phyloP scores from a whole-genome alignment of 2,888 invertebrate genomes.

The Koerneria pararmatus region DNA sequence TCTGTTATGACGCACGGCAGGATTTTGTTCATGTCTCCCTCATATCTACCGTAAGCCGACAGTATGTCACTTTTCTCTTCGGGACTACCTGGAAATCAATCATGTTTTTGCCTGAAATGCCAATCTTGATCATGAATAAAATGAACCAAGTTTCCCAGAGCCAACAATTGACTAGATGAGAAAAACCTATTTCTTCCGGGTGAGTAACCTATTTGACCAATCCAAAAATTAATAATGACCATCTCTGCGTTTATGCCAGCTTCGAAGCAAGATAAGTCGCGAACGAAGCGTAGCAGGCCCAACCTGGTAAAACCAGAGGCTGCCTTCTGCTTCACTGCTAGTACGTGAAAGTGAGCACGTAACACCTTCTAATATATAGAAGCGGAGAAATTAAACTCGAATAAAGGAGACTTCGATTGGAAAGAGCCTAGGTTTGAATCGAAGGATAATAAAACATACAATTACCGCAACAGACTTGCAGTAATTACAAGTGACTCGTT shows the following conservation, averaged over 20 bases:
- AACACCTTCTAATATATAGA: too few relatives aligned
- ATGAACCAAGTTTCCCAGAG: neutral
- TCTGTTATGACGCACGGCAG: conserved; percentile 45
- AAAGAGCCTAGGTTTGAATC: too few relatives aligned
- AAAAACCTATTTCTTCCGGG: conserved; percentile 3
- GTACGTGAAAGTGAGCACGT: too few relatives aligned
- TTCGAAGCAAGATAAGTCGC: too few relatives aligned
- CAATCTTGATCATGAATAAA: neutral
- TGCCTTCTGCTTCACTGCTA: too few relatives aligned
- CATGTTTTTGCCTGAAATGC: neutral
- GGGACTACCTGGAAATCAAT: conserved; percentile 60
- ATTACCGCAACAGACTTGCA: neutral
- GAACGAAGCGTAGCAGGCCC: too few relatives aligned
- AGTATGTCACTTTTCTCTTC: conserved; percentile 62
- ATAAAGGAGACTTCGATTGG: too few relatives aligned
- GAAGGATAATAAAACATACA: too few relatives aligned
- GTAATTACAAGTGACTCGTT: neutral
- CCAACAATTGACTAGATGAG: neutral
- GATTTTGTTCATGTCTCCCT: conserved; percentile 61
- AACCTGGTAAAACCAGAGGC: too few relatives aligned
- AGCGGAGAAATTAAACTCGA: too few relatives aligned
- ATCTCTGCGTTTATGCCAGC: too few relatives aligned
- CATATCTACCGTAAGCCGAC: conserved; percentile 59
- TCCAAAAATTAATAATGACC: neutral
- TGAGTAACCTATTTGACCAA: neutral